Evolutionary conservation across 2,113 vertebrate species (phyloP).

Genomic region (Pelodiscus sinensis): DNA sequence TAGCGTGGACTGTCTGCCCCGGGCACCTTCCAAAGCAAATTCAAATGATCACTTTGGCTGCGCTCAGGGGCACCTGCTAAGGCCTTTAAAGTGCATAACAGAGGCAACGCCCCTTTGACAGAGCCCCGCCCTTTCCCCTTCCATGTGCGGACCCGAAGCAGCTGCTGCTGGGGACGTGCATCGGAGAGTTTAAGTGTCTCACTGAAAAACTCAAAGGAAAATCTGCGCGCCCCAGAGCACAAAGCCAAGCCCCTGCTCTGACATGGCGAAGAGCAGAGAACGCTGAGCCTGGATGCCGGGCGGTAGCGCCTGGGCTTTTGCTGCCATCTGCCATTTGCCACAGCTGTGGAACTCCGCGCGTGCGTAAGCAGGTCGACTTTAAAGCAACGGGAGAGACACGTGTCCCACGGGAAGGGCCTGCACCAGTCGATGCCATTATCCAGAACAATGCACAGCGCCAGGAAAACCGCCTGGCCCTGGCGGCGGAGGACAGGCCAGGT

Average conservation of each 20-base stretch:
- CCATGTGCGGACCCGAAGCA: neutral
- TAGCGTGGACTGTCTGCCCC: neutral
- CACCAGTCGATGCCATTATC: neutral
- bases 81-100: neutral
- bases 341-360: neutral
- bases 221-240: fast-evolving
- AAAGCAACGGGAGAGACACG: fast-evolving
- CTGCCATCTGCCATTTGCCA: neutral
- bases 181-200: neutral
- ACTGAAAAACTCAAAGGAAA: neutral
- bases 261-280: neutral
- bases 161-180: neutral
- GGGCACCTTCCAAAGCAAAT: neutral
- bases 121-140: neutral
- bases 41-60: neutral
- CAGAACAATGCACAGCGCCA: neutral
- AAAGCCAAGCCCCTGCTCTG: neutral
- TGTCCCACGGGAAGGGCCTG: fast-evolving
- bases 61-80: neutral
- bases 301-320: neutral
- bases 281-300: too few species aligned
- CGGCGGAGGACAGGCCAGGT: too few species aligned
- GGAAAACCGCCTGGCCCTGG: neutral
- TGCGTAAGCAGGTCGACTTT: neutral
- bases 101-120: neutral